These are phyloP conservation scores for Osmerus eperlanus DNA, from an alignment of 2,113 vertebrate genomes.

Conservation along the genomic window DNA sequence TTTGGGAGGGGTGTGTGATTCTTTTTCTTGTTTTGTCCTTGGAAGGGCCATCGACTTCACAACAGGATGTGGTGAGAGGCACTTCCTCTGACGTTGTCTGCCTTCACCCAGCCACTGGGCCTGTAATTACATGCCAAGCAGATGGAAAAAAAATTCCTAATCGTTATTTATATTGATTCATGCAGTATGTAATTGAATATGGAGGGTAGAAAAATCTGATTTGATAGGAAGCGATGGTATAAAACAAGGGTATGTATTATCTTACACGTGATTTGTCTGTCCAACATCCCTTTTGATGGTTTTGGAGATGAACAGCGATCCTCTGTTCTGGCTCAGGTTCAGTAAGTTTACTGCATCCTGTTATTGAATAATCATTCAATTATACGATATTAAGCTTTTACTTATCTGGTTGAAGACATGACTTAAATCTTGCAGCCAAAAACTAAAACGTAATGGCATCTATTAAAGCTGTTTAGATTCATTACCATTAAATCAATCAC, in stretches of 20 bases:
- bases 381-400: constrained; percentile 36
- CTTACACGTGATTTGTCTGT: background rate
- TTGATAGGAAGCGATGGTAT: background rate
- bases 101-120: constrained; percentile 4
- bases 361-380: constrained; percentile 34
- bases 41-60: background rate
- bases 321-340: background rate
- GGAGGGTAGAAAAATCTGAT: background rate
- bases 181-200: constrained; percentile 21
- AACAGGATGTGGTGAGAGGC: background rate
- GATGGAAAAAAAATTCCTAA: constrained; percentile 28
- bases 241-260: background rate
- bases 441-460: constrained; percentile 18
- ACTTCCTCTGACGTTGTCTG: background rate
- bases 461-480: constrained; percentile 33
- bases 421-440: constrained; percentile 4
- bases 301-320: no score
- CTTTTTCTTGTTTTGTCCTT: no score
- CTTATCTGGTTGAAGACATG: constrained; percentile 21
- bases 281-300: background rate
- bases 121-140: constrained; percentile 44
- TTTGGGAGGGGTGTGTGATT: background rate
- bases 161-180: constrained; percentile 41
- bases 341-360: constrained; percentile 11
- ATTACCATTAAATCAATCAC: constrained; percentile 39